Conservation (phyloP, 1,140 invertebrate genomes). For the Centruroides vittatus region DNA sequence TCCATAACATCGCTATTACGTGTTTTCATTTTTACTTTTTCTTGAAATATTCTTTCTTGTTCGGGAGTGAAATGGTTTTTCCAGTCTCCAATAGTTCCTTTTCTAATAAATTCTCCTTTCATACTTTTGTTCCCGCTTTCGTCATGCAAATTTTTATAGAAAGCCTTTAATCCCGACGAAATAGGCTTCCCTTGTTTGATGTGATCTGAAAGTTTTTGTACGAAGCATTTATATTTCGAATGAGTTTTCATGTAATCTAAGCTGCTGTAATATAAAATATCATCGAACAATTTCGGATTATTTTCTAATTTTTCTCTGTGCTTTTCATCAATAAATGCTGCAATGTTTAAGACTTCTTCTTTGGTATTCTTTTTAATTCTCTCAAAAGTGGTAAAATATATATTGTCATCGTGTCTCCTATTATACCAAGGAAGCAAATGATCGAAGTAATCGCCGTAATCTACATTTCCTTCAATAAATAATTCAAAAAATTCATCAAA, state of each 20-base stretch:
- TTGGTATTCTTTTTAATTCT: slow-evolving; percentile 10
- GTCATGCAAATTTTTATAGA: too few relatives aligned
- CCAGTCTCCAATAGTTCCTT: slow-evolving; percentile 60
- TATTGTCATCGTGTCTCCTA: slow-evolving; percentile 22
- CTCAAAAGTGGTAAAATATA: slow-evolving; percentile 26
- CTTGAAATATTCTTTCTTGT: slow-evolving; percentile 47
- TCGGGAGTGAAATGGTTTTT: slow-evolving; percentile 55
- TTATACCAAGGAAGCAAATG: slow-evolving; percentile 25
- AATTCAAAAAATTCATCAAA: slow-evolving; percentile 27
- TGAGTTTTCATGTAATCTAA: slow-evolving; percentile 12
- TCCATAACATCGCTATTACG: too few relatives aligned
- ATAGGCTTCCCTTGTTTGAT: too few relatives aligned
- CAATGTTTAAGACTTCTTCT: slow-evolving; percentile 8
- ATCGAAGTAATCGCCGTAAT: slow-evolving; percentile 30
- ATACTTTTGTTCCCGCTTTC: background rate
- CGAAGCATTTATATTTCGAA: too few relatives aligned
- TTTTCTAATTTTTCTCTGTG: slow-evolving; percentile 8
- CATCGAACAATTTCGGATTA: background rate
- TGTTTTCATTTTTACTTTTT: slow-evolving; percentile 14
- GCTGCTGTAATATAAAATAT: slow-evolving; percentile 14
- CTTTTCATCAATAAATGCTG: slow-evolving; percentile 12
- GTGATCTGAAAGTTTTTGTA: too few relatives aligned
- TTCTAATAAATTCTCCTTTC: slow-evolving; percentile 28
- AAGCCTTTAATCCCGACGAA: too few relatives aligned
- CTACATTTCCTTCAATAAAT: slow-evolving; percentile 25